Evolutionary conservation across 2,888 invertebrate genomes (phyloP), one percentile per base, ranked within the genome.

Genomic region (Sarcophaga caerulescens): DNA sequence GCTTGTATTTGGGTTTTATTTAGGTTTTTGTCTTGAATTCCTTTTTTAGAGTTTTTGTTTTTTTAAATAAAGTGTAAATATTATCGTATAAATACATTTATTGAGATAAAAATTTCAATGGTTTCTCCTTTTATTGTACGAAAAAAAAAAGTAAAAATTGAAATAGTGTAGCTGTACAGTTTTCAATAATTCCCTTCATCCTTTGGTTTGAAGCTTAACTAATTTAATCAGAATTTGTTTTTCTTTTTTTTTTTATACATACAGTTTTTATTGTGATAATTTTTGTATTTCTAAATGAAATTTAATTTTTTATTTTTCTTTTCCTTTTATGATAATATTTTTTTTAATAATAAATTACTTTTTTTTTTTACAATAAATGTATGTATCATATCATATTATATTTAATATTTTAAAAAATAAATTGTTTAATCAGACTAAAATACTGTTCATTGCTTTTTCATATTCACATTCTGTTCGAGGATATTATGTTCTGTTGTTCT

Each of bases 361-460:
- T 35, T 74, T 11, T 25, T 68, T 68, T 73, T 66, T 44, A 63
- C n/a, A 12, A 14, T 71, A 81, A 84, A 76, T 73, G 19, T 73
- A 35, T 35, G 1, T 35, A 6, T 8, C 2, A 2, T 35, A 35
- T 35, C 35, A 35, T 35, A 35, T 35, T 35, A 35, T 35, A 35
- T 8, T 35, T 35, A 2, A 35, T 14, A 60, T 52, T 35, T 81
- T 52, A 63, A 70, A 82, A 85, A 80, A 85, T 80, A 77, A 73
- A 78, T 69, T 57, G 70, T 68, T 77, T 80, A 63, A 80, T 83
- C 78, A 85, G 89, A 90, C 90, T 92, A 91, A 91, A 90, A 90
- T 91, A 91, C 89, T 91, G 91, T 91, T 92, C 91, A 91, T 91
- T 91, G 92, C 91, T 92, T 92, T 91, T 90, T 89, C 88, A 90